Evolutionary conservation across 1,140 invertebrate species (phyloP).

Genomic region (Meloidogyne exigua): DNA sequence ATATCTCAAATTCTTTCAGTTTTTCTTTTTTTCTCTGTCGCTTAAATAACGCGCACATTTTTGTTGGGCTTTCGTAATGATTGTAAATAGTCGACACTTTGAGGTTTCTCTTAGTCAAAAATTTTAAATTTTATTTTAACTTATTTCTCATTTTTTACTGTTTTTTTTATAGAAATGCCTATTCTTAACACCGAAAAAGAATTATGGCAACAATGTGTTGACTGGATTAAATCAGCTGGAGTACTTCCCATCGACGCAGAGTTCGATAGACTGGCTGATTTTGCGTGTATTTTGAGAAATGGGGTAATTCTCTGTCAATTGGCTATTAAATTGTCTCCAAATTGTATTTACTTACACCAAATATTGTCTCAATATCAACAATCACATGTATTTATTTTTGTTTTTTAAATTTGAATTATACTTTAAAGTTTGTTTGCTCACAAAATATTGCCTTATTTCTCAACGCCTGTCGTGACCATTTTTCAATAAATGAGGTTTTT

Average conservation of each 20-base stretch:
- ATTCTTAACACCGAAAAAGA: slow-evolving; percentile 12
- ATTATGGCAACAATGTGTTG: slow-evolving; percentile 35
- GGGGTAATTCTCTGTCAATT: slow-evolving; percentile 34
- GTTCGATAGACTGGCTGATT: slow-evolving; percentile 28
- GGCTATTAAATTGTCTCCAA: slow-evolving; percentile 28
- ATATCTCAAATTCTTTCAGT: no score
- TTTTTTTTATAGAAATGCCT: not conserved
- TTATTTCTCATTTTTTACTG: not conserved
- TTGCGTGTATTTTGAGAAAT: slow-evolving; percentile 32
- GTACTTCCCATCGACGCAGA: slow-evolving; percentile 13
- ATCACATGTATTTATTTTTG: slow-evolving; percentile 31
- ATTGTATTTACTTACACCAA: slow-evolving; percentile 31
- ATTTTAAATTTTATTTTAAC: no score
- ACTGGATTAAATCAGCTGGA: slow-evolving; percentile 31
- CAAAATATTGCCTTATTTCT: slow-evolving; percentile 46
- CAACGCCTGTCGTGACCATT: slow-evolving; percentile 41
- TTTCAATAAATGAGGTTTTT: slow-evolving; percentile 38
- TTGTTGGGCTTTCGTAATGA: no score
- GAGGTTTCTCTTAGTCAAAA: no score
- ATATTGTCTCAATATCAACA: slow-evolving; percentile 36
- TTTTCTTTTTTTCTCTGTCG: no score
- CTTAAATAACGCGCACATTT: no score
- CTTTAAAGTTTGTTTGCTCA: slow-evolving; percentile 42
- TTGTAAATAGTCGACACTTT: no score
- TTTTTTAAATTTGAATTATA: not conserved